These are phyloP conservation scores for Hyles vespertilio DNA, from an alignment of 1,140 invertebrate genomes.

Conservation along the genomic window DNA sequence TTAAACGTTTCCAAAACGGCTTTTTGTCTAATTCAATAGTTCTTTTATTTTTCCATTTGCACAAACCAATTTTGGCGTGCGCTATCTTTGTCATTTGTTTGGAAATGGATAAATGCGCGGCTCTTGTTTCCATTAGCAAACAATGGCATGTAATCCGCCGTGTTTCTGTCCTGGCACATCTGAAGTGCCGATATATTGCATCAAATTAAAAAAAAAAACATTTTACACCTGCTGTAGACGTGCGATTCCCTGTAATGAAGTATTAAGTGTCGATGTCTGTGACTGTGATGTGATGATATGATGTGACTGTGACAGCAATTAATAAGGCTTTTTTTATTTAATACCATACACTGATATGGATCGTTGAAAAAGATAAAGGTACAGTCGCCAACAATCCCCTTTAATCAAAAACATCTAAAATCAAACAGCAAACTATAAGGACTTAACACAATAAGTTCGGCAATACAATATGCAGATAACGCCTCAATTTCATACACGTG, in stretches of 20 bases:
- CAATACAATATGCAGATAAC: conserved; percentile 6
- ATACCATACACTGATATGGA: no score
- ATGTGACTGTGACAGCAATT: no score
- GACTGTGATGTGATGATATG: no score
- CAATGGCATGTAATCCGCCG: conserved; percentile 59
- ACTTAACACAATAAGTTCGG: not conserved
- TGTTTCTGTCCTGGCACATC: conserved; percentile 47
- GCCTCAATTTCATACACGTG: conserved; percentile 5
- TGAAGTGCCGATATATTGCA: conserved; percentile 44
- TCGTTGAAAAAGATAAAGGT: no score
- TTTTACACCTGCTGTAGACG: conserved; percentile 13
- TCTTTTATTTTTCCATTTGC: not conserved
- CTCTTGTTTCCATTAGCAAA: conserved; percentile 60
- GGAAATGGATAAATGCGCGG: conserved; percentile 30
- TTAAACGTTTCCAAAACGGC: not conserved
- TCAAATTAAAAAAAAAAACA: conserved; percentile 38
- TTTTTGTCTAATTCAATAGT: not conserved
- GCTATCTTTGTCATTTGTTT: conserved; percentile 25
- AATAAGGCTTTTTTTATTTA: no score
- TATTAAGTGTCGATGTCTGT: no score
- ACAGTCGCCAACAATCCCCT: no score
- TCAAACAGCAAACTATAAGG: no score
- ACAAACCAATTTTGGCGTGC: conserved; percentile 1
- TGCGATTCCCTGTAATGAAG: not conserved
- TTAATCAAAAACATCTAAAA: no score